These are phyloP conservation scores for Euthynnus affinis DNA, from an alignment of 2,797 vertebrate species.

Conservation along the genomic window DNA sequence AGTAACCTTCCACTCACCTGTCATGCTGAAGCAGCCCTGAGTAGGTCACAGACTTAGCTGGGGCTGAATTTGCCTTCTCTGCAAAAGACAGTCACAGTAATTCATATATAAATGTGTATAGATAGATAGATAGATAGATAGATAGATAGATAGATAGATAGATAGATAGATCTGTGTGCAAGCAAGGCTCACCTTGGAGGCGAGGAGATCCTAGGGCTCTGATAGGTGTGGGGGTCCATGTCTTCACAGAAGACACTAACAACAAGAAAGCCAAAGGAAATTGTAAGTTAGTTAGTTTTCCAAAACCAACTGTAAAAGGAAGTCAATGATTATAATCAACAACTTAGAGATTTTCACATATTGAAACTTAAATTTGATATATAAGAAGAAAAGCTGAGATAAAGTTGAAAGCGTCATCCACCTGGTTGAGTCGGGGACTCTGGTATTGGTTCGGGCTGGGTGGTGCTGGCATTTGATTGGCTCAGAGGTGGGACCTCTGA, in stretches of 20 bases:
- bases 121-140: too few relatives aligned
- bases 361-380: background rate
- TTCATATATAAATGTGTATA: too few relatives aligned
- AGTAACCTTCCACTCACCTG: conserved; percentile 67
- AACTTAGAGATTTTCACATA: background rate
- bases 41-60: conserved; percentile 83
- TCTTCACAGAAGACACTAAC: conserved; percentile 79
- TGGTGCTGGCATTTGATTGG: conserved; percentile 71
- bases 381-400: background rate
- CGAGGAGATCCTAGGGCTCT: conserved; percentile 82
- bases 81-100: conserved; percentile 39
- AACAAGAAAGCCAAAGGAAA: background rate
- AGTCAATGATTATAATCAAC: too few relatives aligned
- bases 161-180: too few relatives aligned
- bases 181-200: conserved; percentile 79
- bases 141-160: too few relatives aligned
- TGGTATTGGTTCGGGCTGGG: conserved; percentile 64
- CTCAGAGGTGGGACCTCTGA: conserved; percentile 64
- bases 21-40: conserved; percentile 76
- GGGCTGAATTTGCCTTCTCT: conserved; percentile 84
- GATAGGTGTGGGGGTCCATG: conserved; percentile 79
- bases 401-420: conserved; percentile 47
- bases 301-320: background rate
- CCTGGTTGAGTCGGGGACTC: conserved; percentile 85
- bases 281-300: background rate